Conservation (phyloP, 2,888 invertebrate species). For the Nysson spinosus region DNA sequence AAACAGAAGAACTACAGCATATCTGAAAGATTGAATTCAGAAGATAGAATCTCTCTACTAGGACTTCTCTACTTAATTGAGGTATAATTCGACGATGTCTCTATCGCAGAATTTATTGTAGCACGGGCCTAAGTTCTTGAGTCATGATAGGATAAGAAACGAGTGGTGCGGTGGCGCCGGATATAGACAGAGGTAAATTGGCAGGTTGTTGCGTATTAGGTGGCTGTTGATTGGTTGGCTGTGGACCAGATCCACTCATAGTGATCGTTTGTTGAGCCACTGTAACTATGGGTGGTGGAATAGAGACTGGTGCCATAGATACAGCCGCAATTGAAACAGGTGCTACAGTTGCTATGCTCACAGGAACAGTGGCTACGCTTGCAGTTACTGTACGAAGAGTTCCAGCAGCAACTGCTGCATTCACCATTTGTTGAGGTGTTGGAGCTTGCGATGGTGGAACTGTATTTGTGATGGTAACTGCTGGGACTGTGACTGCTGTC, state of each 20-base stretch:
- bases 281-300: constrained; percentile 81
- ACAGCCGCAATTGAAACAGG: constrained; percentile 81
- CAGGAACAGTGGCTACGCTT: constrained; percentile 81
- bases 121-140: constrained; percentile 77
- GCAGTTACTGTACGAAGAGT: constrained; percentile 80
- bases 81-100: constrained; percentile 20
- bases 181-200: constrained; percentile 79
- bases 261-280: constrained; percentile 79
- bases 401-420: constrained; percentile 75
- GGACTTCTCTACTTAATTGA: constrained; percentile 20
- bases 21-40: constrained; percentile 39
- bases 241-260: constrained; percentile 75
- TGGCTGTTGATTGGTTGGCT: constrained; percentile 73
- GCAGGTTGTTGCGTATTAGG: constrained; percentile 77
- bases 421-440: constrained; percentile 78
- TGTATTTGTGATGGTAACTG: constrained; percentile 81
- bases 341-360: constrained; percentile 81
- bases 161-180: constrained; percentile 81
- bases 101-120: constrained; percentile 53
- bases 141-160: constrained; percentile 85
- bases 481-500: constrained; percentile 81
- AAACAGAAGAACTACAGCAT: constrained; percentile 16
- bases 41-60: constrained; percentile 12
- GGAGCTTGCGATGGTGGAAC: constrained; percentile 78
- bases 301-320: constrained; percentile 80